These are phyloP conservation scores for Protobothrops mucrosquamatus DNA, from an alignment of 2,113 vertebrate genomes.

Conservation along the genomic window DNA sequence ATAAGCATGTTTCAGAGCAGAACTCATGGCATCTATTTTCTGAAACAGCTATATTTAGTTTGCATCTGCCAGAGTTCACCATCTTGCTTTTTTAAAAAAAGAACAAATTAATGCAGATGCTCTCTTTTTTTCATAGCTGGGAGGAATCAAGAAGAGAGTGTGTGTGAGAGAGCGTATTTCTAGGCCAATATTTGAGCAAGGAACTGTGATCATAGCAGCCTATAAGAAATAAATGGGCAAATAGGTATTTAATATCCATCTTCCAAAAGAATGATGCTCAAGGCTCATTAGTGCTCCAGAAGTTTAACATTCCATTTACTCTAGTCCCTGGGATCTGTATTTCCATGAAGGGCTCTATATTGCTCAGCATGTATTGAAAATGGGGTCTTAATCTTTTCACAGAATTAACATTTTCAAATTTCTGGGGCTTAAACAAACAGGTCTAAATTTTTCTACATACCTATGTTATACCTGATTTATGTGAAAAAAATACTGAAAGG, in stretches of 20 bases:
- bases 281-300: neutral
- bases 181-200: neutral
- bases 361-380: neutral
- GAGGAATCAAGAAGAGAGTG: neutral
- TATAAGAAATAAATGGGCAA: neutral
- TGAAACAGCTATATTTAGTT: conserved; percentile 11
- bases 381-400: neutral
- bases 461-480: neutral
- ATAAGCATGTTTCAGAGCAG: conserved; percentile 3
- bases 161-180: neutral
- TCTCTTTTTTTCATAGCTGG: neutral
- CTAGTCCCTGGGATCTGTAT: neutral
- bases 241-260: neutral
- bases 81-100: neutral
- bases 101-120: conserved; percentile 4
- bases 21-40: conserved; percentile 7
- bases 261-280: neutral
- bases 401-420: neutral
- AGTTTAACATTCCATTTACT: neutral
- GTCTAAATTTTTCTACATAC: neutral
- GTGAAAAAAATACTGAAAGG: neutral
- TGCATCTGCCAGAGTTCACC: conserved; percentile 16
- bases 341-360: neutral
- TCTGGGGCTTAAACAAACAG: neutral
- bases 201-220: neutral